A percentile compares a stretch with the other conserved stretches of the same genome.
phyloP scores from a whole-genome alignment of 2,888 invertebrate species.

The Petrophora chlorosata region DNA sequence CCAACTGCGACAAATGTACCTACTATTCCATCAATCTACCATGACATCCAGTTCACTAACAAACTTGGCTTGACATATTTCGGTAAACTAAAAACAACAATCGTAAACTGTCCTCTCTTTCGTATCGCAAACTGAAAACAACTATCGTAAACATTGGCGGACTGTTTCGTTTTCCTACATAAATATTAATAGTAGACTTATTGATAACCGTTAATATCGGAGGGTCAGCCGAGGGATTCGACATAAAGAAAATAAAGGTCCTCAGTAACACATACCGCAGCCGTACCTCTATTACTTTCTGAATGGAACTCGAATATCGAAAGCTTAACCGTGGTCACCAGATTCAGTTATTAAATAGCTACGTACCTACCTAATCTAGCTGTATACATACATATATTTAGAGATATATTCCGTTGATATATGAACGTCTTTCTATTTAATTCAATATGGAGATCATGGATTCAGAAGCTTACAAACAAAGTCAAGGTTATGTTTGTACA shows the following conservation, averaged over 20 bases:
- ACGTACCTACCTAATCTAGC: not conserved
- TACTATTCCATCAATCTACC: too few relatives aligned
- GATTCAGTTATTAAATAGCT: constrained; percentile 23
- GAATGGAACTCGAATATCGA: constrained; percentile 21
- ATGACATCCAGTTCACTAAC: too few relatives aligned
- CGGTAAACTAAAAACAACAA: constrained; percentile 16
- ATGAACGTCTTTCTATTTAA: too few relatives aligned
- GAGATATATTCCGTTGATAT: too few relatives aligned
- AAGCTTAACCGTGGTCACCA: constrained; percentile 14
- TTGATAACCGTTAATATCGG: constrained; percentile 35
- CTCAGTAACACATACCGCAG: constrained; percentile 16
- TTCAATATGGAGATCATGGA: not conserved
- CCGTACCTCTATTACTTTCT: constrained; percentile 27
- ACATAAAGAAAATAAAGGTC: constrained; percentile 24
- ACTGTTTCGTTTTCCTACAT: constrained; percentile 18
- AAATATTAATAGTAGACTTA: constrained; percentile 32
- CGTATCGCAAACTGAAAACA: constrained; percentile 20
- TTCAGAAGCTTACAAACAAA: constrained; percentile 3
- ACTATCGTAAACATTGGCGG: constrained; percentile 18
- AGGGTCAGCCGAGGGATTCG: constrained; percentile 28
- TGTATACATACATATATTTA: not conserved
- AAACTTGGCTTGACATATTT: not conserved
- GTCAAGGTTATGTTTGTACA: not conserved
- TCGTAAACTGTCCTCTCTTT: constrained; percentile 8
- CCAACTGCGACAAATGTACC: too few relatives aligned